phyloP scores from a whole-genome alignment of 1,140 invertebrate species.

The Lepidurus arcticus region DNA sequence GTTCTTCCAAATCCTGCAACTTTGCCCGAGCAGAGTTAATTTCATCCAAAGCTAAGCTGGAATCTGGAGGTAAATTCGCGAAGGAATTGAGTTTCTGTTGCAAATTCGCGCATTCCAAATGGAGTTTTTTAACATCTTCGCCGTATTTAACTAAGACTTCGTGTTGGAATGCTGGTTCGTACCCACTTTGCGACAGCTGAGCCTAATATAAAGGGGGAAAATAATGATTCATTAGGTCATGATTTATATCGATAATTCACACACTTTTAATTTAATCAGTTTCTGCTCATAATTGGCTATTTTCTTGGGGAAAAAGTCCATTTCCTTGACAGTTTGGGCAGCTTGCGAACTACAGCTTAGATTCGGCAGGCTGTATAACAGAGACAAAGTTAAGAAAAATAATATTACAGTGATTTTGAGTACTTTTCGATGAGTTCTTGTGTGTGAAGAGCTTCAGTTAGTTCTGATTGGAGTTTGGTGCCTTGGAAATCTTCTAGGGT shows the following conservation, averaged over 20 bases:
- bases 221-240: neutral
- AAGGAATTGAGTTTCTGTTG: neutral
- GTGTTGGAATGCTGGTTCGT: neutral
- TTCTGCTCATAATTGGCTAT: neutral
- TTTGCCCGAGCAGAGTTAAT: neutral
- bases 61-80: neutral
- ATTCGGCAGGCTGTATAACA: neutral
- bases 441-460: neutral
- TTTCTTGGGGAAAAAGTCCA: neutral
- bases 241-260: neutral
- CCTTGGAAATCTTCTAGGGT: neutral
- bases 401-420: neutral
- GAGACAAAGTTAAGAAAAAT: neutral
- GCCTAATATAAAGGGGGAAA: neutral
- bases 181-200: neutral
- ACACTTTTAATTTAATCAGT: neutral
- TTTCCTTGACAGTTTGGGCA: neutral
- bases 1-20: neutral
- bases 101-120: neutral
- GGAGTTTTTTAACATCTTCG: neutral
- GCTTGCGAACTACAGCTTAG: neutral
- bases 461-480: neutral
- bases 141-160: neutral
- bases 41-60: slow-evolving; percentile 11
- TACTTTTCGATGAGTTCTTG: neutral